A percentile compares a stretch with the other conserved stretches of the same genome.
Conservation (phyloP, 2,888 invertebrate species). For the Cerastis rubricosa region DNA sequence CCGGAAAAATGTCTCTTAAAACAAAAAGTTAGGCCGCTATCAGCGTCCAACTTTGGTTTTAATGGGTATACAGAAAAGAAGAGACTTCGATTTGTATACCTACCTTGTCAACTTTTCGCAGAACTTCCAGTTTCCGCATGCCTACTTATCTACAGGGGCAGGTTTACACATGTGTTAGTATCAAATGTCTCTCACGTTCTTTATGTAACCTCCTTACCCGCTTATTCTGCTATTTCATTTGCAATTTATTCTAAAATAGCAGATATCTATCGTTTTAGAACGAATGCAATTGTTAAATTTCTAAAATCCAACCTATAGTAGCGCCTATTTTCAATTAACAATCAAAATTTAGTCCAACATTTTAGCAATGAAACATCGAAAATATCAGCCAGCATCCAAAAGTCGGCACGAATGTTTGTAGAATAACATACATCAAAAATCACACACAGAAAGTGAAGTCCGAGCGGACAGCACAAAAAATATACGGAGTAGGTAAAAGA, state of each 20-base stretch:
- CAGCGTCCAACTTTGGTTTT: not conserved
- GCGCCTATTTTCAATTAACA: conserved; percentile 1
- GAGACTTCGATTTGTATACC: not conserved
- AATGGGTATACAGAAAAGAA: not conserved
- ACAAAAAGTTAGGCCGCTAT: not conserved
- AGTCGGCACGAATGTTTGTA: conserved; percentile 59
- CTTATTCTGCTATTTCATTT: not conserved
- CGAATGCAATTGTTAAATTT: not conserved
- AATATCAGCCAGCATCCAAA: conserved; percentile 15
- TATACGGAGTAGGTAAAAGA: conserved; percentile 79
- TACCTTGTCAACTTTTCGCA: not conserved
- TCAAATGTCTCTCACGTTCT: no score
- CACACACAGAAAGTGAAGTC: conserved; percentile 59
- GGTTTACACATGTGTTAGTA: no score
- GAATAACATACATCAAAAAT: conserved; percentile 68
- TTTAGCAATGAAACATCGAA: conserved; percentile 12
- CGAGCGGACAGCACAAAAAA: conserved; percentile 74
- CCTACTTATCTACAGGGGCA: not conserved
- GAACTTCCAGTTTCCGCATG: not conserved
- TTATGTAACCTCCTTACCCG: no score
- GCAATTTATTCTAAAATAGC: not conserved
- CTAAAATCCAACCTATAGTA: not conserved
- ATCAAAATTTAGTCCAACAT: not conserved
- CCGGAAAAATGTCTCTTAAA: not conserved
- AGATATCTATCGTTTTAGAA: not conserved